Evolutionary conservation across 2,797 vertebrate genomes (phyloP).

Genomic region (Xenops minutus): DNA sequence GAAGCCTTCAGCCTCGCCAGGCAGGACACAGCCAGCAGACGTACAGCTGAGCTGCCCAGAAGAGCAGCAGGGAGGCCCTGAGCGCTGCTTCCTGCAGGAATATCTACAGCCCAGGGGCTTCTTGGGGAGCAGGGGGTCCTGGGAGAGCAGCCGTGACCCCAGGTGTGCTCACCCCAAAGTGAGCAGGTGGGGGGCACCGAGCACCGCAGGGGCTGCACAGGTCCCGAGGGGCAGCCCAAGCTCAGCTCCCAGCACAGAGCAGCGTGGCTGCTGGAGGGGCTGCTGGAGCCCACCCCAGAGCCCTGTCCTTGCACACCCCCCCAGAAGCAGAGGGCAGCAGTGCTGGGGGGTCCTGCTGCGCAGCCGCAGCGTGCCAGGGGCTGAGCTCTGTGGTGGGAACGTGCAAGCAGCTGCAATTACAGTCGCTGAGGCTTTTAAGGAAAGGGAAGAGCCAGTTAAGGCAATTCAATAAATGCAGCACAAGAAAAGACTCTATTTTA

Average conservation of each 20-base stretch:
- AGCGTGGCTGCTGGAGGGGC: neutral
- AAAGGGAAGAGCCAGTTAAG: neutral
- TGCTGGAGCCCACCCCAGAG: neutral
- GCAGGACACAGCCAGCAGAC: neutral
- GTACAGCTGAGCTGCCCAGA: neutral
- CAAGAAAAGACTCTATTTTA: slow-evolving; percentile 8
- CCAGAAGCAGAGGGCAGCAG: neutral
- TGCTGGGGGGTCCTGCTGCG: neutral
- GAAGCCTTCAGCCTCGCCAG: neutral
- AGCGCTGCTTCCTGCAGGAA: neutral
- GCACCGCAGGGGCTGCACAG: neutral
- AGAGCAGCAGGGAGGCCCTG: neutral
- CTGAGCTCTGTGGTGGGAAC: neutral
- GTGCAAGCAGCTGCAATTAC: neutral
- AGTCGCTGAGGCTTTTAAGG: neutral
- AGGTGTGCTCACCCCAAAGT: neutral
- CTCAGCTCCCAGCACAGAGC: neutral
- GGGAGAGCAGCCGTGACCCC: fast-evolving
- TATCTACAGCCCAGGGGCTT: neutral
- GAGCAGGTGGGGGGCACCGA: neutral
- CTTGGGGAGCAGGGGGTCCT: fast-evolving
- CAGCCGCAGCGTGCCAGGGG: fast-evolving
- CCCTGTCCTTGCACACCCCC: fast-evolving
- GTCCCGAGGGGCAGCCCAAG: neutral
- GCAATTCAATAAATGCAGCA: neutral